These are phyloP conservation scores for Neelides folsomi DNA, from an alignment of 2,888 invertebrate genomes.

Conservation along the genomic window DNA sequence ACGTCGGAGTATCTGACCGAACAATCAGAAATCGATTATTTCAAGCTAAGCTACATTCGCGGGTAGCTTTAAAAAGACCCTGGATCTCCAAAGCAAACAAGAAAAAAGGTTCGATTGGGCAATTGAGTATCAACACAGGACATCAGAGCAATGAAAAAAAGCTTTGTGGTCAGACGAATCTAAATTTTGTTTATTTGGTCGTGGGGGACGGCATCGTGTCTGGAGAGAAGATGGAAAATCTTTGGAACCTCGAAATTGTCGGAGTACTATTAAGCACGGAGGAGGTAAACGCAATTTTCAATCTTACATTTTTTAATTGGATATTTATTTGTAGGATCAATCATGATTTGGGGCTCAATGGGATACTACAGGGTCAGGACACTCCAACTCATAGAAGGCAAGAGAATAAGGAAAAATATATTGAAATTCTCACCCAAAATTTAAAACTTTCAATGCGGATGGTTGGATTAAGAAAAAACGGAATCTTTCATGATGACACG, in stretches of 20 bases:
- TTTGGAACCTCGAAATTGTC: conserved; percentile 6
- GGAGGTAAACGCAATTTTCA: neutral
- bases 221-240: conserved; percentile 4
- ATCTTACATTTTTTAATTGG: neutral
- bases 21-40: neutral
- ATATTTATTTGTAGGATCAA: neutral
- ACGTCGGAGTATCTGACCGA: neutral
- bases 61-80: neutral
- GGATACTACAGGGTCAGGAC: neutral
- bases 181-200: conserved; percentile 8
- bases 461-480: neutral
- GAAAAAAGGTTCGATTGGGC: neutral
- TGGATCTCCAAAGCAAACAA: neutral
- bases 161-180: conserved; percentile 10
- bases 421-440: neutral
- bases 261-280: conserved; percentile 8
- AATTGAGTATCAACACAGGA: neutral
- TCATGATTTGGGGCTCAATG: conserved; percentile 10
- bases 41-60: neutral
- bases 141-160: neutral
- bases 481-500: neutral
- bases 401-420: conserved; percentile 1
- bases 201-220: conserved; percentile 2
- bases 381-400: neutral
- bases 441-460: neutral